Percentiles rank a stretch among this genome's conserved stretches.
phyloP scores from a whole-genome alignment of 2,113 vertebrate species.

The Meles meles region DNA sequence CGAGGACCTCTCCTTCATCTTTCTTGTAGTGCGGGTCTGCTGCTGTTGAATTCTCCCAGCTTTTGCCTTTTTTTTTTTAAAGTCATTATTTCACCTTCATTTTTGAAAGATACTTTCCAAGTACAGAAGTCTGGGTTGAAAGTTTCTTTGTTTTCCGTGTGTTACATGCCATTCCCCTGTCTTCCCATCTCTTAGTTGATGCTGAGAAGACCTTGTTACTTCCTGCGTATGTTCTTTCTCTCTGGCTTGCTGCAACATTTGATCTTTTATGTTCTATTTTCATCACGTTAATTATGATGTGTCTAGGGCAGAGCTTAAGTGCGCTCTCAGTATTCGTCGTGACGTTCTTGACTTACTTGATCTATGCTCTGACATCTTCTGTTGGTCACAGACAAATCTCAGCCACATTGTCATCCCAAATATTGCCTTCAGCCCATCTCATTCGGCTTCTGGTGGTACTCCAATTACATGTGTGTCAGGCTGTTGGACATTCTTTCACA shows the following conservation, averaged over 20 bases:
- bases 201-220: fast-evolving
- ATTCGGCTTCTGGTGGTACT: background rate
- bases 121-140: background rate
- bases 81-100: too few species aligned
- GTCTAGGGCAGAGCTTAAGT: too few species aligned
- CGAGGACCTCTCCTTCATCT: fast-evolving
- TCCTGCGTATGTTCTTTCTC: background rate
- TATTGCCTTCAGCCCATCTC: too few species aligned
- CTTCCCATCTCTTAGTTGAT: fast-evolving
- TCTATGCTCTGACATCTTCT: background rate
- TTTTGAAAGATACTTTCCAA: background rate
- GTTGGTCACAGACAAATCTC: background rate
- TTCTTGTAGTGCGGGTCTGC: background rate
- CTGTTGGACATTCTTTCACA: background rate
- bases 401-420: background rate
- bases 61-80: background rate
- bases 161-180: fast-evolving
- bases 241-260: background rate
- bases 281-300: background rate
- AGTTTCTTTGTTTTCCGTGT: too few species aligned
- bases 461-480: fast-evolving
- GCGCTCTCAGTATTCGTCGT: background rate
- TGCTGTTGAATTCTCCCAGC: background rate
- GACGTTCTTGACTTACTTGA: background rate
- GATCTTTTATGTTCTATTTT: background rate